Base-by-base conservation (phyloP, 1,140 invertebrate genomes). In the Drosophila orosa region DNA sequence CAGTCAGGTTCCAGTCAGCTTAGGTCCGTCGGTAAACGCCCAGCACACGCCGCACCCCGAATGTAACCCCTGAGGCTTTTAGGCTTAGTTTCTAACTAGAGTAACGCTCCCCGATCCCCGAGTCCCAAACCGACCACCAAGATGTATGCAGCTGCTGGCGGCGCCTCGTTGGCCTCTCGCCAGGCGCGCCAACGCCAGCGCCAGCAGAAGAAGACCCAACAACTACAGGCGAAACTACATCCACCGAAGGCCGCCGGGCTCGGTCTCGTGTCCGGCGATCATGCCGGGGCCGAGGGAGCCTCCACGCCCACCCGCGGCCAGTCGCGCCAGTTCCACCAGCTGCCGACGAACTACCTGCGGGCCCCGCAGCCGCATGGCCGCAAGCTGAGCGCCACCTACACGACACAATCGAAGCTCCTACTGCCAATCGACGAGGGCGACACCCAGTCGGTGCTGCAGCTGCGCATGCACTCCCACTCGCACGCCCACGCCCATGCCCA, bases 131-230 rank as follows among this genome's bases (percentile, higher is more conserved):
- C 19, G 22, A 56, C 31, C 31, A 33, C 27, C 59, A 93, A 93
- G 75, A 96, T 96, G 95, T 96, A 95, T 93, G 95, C 95, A 84
- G 95, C 95, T 81, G 95, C 95, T 85, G 95, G 95, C 82, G 95
- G 95, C 90, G 95, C 95, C 77, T 95, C 94, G 79, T 92, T 95
- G 90, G 95, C 95, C 84, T 95, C 95, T 90, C 94, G 95, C 78
- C 95, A 95, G 91, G 95, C 94, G 19, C 93, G 94, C 42, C 93
- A 93, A 75, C 90, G 92, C 50, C 93, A 93, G 74, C 87, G 87
- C 17, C 90, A 91, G 75, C 85, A 92, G 69, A 90, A 91, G 50
- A 93, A 93, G 80, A 93, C 93, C 73, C 93, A 92, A 80, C 85
- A 86, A 63, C 81, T 87, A 89, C 92, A 92, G 81, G 92, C 91